A percentile compares a stretch with the other conserved stretches of the same genome.
phyloP scores from a whole-genome alignment of 1,140 invertebrate genomes.

The Procambarus virginalis region DNA sequence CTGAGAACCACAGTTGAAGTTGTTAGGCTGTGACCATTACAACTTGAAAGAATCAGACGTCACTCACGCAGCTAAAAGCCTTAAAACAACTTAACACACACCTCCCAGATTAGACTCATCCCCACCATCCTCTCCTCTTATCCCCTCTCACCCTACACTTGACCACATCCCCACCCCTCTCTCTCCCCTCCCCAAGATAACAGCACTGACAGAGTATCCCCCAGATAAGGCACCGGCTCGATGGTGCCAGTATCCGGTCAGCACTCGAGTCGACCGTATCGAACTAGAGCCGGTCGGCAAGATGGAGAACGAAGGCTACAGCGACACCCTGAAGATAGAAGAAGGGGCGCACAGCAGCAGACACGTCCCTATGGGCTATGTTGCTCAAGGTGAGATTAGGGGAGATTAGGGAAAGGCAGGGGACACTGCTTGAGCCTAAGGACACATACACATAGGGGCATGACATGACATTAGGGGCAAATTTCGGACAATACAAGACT shows the following conservation, averaged over 20 bases:
- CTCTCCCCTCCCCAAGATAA: neutral
- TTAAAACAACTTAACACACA: too few species aligned
- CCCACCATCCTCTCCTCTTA: too few species aligned
- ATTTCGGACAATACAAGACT: too few species aligned
- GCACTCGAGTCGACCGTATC: conserved; percentile 17
- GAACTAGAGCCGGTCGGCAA: conserved; percentile 34
- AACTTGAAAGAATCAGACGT: too few species aligned
- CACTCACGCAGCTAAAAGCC: too few species aligned
- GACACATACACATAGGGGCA: neutral
- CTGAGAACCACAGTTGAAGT: too few species aligned
- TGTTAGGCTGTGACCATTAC: too few species aligned
- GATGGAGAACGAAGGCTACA: conserved; percentile 47
- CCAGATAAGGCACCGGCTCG: conserved; percentile 33
- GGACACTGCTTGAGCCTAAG: neutral
- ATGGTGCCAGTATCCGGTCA: conserved; percentile 41
- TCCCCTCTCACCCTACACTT: too few species aligned
- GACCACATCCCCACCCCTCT: neutral
- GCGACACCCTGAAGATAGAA: neutral
- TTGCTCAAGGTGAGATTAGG: conserved; percentile 27
- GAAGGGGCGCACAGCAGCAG: neutral
- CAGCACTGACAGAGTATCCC: conserved; percentile 11
- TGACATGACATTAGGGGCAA: too few species aligned
- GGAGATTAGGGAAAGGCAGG: neutral
- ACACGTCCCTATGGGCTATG: conserved; percentile 31
- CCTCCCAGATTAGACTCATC: too few species aligned